Evolutionary conservation across 2,888 invertebrate species (phyloP).

Genomic region (Drosophila atripex): DNA sequence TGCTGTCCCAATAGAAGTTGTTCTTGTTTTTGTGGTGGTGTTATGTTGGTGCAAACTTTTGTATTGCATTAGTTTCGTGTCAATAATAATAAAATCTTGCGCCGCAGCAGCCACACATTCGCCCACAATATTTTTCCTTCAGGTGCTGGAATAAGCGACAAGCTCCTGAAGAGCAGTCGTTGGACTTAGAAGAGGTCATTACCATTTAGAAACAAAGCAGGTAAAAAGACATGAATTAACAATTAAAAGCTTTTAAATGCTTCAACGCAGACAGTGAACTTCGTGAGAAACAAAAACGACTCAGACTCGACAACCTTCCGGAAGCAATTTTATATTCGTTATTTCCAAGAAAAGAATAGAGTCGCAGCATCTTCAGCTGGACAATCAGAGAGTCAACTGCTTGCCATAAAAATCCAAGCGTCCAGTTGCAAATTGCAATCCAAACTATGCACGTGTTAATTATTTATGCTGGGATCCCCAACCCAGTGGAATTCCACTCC

Average conservation of each 20-base stretch:
- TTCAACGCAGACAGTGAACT: conserved; percentile 25
- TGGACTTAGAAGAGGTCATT: conserved; percentile 49
- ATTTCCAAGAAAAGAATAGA: conserved; percentile 20
- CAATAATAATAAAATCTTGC: conserved; percentile 39
- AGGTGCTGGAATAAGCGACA: neutral
- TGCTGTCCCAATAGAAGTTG: conserved; percentile 25
- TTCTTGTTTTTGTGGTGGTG: conserved; percentile 31
- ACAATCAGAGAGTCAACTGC: conserved; percentile 49
- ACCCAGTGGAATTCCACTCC: conserved; percentile 28
- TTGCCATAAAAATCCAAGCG: conserved; percentile 43
- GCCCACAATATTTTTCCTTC: neutral
- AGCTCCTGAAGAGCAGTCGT: conserved; percentile 5
- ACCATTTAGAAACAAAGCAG: conserved; percentile 45
- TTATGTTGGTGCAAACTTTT: conserved; percentile 41
- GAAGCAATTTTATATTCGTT: conserved; percentile 18
- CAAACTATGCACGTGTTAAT: conserved; percentile 67
- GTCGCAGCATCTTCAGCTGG: conserved; percentile 34
- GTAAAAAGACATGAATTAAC: conserved; percentile 49
- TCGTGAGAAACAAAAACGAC: conserved; percentile 38
- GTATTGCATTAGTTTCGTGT: conserved; percentile 38
- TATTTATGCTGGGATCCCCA: conserved; percentile 52
- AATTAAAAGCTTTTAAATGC: conserved; percentile 43
- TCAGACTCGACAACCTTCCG: conserved; percentile 26
- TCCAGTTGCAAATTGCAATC: conserved; percentile 41
- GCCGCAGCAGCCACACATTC: conserved; percentile 3